A percentile compares a stretch with the other conserved stretches of the same genome.
phyloP scores from a whole-genome alignment of 2,888 invertebrate genomes.

The Cistogaster globosa region DNA sequence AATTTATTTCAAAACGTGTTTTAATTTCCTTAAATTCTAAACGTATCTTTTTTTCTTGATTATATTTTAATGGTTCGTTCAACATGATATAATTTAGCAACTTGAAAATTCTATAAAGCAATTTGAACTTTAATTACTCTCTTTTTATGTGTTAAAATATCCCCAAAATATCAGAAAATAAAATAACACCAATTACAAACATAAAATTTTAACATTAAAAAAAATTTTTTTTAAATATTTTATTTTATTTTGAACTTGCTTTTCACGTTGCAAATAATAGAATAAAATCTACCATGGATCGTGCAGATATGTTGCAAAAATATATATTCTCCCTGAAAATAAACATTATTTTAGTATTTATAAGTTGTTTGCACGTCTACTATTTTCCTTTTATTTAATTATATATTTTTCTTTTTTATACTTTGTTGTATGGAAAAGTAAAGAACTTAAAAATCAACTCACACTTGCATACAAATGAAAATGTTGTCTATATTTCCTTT shows the following conservation, averaged over 20 bases:
- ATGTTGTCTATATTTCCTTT: slow-evolving; percentile 42
- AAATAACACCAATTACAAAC: no score
- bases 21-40: no score
- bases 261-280: background rate
- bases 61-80: no score
- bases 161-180: no score
- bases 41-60: no score
- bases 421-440: slow-evolving; percentile 18
- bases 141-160: no score
- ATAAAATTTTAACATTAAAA: background rate
- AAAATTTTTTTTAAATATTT: slow-evolving; percentile 1
- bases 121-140: no score
- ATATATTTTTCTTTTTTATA: background rate
- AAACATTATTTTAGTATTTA: slow-evolving; percentile 12
- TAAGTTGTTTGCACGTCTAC: background rate
- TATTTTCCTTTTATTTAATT: no score
- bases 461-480: slow-evolving; percentile 24
- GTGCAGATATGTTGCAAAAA: background rate
- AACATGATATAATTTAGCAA: no score
- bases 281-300: background rate
- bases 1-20: no score
- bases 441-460: slow-evolving; percentile 11
- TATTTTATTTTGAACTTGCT: background rate
- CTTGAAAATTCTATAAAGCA: no score
- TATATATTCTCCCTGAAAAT: background rate